A percentile compares a stretch with the other conserved stretches of the same genome.
phyloP scores from a whole-genome alignment of 2,888 invertebrate genomes.

The Pterostichus madidus region DNA sequence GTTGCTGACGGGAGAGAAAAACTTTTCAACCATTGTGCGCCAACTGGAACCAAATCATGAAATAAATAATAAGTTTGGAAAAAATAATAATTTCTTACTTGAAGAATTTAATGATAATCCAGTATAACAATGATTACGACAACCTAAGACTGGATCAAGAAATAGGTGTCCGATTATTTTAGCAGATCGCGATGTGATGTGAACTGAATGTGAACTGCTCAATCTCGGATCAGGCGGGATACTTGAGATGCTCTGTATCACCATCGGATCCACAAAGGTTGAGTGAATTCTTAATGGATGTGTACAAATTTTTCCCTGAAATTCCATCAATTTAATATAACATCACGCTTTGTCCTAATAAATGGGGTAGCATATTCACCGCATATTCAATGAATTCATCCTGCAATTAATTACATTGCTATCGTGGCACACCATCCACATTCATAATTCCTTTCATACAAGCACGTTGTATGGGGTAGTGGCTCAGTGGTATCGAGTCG shows the following conservation, averaged over 20 bases:
- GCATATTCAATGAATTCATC: no score
- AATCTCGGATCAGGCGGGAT: conserved; percentile 83
- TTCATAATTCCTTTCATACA: no score
- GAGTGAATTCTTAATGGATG: conserved; percentile 90
- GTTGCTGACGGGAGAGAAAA: conserved; percentile 83
- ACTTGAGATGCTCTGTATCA: conserved; percentile 84
- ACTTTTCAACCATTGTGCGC: conserved; percentile 84
- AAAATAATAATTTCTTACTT: conserved; percentile 77
- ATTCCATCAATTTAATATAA: conserved; percentile 64
- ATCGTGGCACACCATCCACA: no score
- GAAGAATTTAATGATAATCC: conserved; percentile 84
- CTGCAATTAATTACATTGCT: no score
- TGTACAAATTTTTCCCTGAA: conserved; percentile 87
- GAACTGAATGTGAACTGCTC: conserved; percentile 77
- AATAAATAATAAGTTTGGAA: neutral
- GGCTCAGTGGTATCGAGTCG: no score
- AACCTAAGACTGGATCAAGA: conserved; percentile 87
- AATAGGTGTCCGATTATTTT: conserved; percentile 81
- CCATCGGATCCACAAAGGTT: conserved; percentile 89
- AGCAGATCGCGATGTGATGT: conserved; percentile 78
- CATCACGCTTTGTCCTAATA: no score
- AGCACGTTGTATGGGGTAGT: no score
- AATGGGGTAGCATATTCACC: no score
- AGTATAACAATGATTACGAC: conserved; percentile 87
- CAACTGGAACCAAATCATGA: conserved; percentile 76